A percentile compares a stretch with the other conserved stretches of the same genome.
Conservation (phyloP, 1,140 invertebrate species). For the Drosophila obscura region DNA sequence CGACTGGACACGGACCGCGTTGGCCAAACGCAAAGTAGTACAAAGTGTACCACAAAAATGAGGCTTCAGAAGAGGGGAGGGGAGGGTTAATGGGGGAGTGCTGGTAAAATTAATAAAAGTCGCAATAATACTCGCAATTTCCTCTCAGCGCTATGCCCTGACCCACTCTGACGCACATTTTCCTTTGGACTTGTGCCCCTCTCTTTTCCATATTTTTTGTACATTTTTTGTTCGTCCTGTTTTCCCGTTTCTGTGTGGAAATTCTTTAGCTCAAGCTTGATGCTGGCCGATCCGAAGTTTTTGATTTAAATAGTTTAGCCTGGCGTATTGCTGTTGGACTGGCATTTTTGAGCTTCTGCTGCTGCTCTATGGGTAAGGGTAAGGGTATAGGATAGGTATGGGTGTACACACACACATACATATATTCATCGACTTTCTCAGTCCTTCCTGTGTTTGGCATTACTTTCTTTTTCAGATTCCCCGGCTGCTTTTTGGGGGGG, state of each 20-base stretch:
- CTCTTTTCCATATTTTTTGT: conserved; percentile 32
- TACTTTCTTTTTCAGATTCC: conserved; percentile 33
- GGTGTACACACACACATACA: too few relatives aligned
- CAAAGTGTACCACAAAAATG: conserved; percentile 42
- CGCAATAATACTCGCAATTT: conserved; percentile 82
- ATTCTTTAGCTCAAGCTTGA: conserved; percentile 45
- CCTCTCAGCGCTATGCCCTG: conserved; percentile 58
- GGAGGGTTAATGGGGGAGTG: neutral
- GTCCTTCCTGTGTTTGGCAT: conserved; percentile 56
- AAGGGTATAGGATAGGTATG: too few relatives aligned
- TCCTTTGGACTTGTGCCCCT: conserved; percentile 57
- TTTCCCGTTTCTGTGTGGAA: conserved; percentile 34
- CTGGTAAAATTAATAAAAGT: conserved; percentile 80
- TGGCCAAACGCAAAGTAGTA: conserved; percentile 58
- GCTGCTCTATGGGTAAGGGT: too few relatives aligned
- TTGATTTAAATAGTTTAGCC: conserved; percentile 75
- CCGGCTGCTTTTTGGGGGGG: conserved; percentile 17
- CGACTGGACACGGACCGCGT: conserved; percentile 65
- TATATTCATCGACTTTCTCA: conserved; percentile 30
- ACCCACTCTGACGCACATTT: conserved; percentile 35
- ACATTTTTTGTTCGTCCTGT: conserved; percentile 7
- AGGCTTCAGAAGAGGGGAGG: neutral
- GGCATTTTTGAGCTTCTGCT: conserved; percentile 42
- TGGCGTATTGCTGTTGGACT: conserved; percentile 58
- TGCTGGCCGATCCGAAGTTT: conserved; percentile 46